These are phyloP conservation scores for Recurvirostra avosetta DNA, from an alignment of 2,113 vertebrate species.

Conservation along the genomic window DNA sequence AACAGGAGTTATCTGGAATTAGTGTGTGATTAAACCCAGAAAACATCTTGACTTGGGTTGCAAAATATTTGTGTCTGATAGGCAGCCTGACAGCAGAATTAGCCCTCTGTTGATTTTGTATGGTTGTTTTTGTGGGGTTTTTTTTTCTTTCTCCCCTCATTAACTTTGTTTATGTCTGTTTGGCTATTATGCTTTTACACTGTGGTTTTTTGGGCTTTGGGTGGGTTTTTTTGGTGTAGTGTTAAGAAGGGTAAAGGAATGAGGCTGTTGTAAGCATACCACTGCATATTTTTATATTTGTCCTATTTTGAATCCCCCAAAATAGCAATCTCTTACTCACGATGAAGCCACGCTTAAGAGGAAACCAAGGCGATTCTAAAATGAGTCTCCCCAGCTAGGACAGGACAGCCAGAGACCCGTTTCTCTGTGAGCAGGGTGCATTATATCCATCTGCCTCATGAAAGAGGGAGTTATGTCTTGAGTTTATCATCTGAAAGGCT, in stretches of 20 bases:
- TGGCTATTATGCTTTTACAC: background rate
- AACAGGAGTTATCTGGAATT: background rate
- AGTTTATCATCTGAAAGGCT: background rate
- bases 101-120: background rate
- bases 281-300: background rate
- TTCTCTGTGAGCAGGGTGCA: background rate
- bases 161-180: background rate
- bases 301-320: background rate
- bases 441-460: background rate
- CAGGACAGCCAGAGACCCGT: rapidly evolving
- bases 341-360: background rate
- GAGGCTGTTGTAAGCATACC: background rate
- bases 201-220: background rate
- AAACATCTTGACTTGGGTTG: background rate
- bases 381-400: background rate
- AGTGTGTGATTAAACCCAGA: background rate
- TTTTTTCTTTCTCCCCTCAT: background rate
- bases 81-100: background rate
- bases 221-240: background rate
- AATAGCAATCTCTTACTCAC: background rate
- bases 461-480: rapidly evolving
- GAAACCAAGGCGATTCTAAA: background rate
- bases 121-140: too few species aligned
- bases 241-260: background rate
- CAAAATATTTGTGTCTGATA: background rate